Evolutionary conservation across 2,888 invertebrate genomes (phyloP).

Genomic region (Drosophila cracens): DNA sequence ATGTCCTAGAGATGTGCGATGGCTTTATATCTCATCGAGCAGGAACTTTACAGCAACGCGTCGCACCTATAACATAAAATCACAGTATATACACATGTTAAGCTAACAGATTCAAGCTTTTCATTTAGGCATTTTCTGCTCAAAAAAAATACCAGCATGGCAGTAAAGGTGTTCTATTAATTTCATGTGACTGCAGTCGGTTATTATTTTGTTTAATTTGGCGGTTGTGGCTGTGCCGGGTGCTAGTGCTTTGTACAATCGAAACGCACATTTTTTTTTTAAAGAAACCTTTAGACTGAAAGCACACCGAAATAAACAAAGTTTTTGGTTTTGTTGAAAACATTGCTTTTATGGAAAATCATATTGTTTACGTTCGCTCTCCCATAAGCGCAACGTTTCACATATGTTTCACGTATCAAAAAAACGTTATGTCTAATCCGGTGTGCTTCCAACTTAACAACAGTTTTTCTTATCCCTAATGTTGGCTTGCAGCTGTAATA

Average conservation of each 20-base stretch:
- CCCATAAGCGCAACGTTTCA: neutral
- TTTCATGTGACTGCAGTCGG: neutral
- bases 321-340: neutral
- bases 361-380: neutral
- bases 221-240: neutral
- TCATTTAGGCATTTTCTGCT: neutral
- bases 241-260: neutral
- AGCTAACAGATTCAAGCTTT: neutral
- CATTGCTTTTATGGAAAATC: neutral
- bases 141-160: neutral
- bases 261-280: neutral
- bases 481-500: neutral
- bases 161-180: neutral
- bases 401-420: neutral
- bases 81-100: conserved; percentile 3
- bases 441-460: neutral
- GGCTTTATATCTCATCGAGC: conserved; percentile 7
- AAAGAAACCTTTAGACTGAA: neutral
- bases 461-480: conserved; percentile 19
- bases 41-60: conserved; percentile 18
- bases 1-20: conserved; percentile 35
- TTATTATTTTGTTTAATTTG: neutral
- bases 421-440: neutral
- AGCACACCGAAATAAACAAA: neutral
- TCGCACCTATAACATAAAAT: conserved; percentile 7